Base-by-base conservation (phyloP, 2,888 invertebrate genomes). In the Acholoe squamosa region DNA sequence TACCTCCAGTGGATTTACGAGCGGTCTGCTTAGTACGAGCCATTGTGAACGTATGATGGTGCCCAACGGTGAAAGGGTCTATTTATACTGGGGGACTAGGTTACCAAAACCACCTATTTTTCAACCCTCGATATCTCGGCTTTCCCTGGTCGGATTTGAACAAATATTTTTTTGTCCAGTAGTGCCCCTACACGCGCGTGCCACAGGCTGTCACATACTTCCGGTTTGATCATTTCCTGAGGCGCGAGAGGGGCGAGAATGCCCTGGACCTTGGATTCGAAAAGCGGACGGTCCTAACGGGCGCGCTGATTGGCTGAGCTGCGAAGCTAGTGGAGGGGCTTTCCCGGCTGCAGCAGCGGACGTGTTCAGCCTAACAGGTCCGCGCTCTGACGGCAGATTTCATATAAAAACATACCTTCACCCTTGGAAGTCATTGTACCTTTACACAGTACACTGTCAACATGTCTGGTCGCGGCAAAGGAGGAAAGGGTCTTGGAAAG, bases 391-490 rank as follows among this genome's bases (percentile, higher is more conserved):
- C 43, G 5, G 5, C 43, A 7, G 43, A 10, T 43, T 3, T 43
- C 3, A 10, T 43, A 43, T 10, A 43, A 7, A 43, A 19, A 28
- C 34, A 33, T 22, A 19, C 28, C 16, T 31, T 77, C 28, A n/a
- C 28, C 33, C 43, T 7, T 10, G 43, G 43, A 43, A 43, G 10
- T 3, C 43, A 43, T 43, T 43, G 43, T 43, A 28, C 19, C 12
- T 43, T 16, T 3, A 43, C 43, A 43, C 43, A 43, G 43, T 43
- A 43, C 43, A 7, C 5, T 7, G 3, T 54, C 43, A 43, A 43
- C 88, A 98, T 98, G 98, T 97, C 97, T 95, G 98, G 98, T 92
- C 97, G 98, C 91, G 98, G 98, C 91, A 97, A 98, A 96, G 97
- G 97, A 95, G 97, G 97, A 90, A 97, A 98, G 96, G 97, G 97